Conservation (phyloP, 2,888 invertebrate genomes). For the Ectobius pallidus region DNA sequence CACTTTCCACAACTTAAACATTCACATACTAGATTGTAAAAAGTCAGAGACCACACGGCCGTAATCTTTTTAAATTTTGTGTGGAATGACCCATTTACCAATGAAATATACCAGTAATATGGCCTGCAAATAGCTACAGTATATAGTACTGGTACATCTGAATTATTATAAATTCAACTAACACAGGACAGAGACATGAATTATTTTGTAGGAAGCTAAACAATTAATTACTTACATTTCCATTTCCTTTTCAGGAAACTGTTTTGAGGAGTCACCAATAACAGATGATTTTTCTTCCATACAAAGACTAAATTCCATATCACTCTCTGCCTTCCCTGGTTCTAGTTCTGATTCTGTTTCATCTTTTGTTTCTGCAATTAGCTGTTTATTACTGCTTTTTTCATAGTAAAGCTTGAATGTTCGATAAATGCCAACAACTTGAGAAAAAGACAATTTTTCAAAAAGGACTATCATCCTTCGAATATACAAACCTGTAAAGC, state of each 20-base stretch:
- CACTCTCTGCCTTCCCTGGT: constrained; percentile 30
- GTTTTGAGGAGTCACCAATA: neutral
- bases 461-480: constrained; percentile 80
- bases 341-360: neutral
- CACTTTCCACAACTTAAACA: too few species aligned
- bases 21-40: too few species aligned
- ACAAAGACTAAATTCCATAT: constrained; percentile 36
- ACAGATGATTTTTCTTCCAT: constrained; percentile 14
- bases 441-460: constrained; percentile 83
- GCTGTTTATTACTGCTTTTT: constrained; percentile 26
- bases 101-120: too few species aligned
- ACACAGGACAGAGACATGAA: too few species aligned
- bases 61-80: too few species aligned
- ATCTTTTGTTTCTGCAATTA: constrained; percentile 13
- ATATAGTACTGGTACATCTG: too few species aligned
- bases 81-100: too few species aligned
- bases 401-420: constrained; percentile 74
- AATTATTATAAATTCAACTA: too few species aligned
- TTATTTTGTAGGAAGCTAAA: too few species aligned
- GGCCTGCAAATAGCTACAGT: too few species aligned
- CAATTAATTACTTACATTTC: too few species aligned
- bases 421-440: constrained; percentile 76
- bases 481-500: constrained; percentile 75
- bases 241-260: neutral
- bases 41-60: too few species aligned